Evolutionary conservation across 2,888 invertebrate genomes (phyloP), one percentile per base, ranked within the genome.

Genomic region (Argynnis bischoffii): DNA sequence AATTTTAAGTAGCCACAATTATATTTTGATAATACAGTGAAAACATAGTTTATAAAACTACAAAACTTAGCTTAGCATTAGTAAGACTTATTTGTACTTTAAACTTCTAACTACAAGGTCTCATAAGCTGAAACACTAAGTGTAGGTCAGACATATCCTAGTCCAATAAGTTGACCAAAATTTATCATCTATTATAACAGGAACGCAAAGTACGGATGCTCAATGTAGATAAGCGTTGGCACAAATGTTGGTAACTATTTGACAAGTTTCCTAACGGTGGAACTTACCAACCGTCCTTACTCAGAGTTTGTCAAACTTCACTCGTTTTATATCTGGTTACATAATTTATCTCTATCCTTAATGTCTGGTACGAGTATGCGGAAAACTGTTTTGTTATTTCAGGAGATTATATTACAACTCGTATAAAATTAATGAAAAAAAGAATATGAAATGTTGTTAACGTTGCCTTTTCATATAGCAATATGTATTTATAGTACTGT

Each of bases 321-420:
- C 54, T 41, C 66, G 54, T 66, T 66, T 66, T 66, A 48, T 60
- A 66, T 66, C 66, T 60, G 55, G 60, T 66, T 66, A 60, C 54
- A 53, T 50, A 54, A 16, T 21, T 50, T 47, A 50, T 66, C 21
- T 53, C 6, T 11, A 41, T 47, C 21, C 18, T 48, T 18, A 50
- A 21, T 46, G 60, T 31, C 47, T 54, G 47, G 18, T 54, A 31
- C 60, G 35, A 60, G 31, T 48, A 48, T 26, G 48, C 54, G 48
- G 48, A 66, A 60, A 60, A 60, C 6, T 61, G 35, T 61, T 59
- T 55, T 66, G 59, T 41, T 59, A 47, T 57, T 53, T 59, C 59
- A 54, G 16, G 15, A 31, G 6, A 18, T 46, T 48, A n/a, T 64
- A 21, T 65, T 41, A n/a, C 35, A 50, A 21, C 5, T 21, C n/a